A percentile compares a stretch with the other conserved stretches of the same genome.
Evolutionary conservation across 2,888 invertebrate genomes (phyloP).

Genomic region (Agrochola lychnidis): DNA sequence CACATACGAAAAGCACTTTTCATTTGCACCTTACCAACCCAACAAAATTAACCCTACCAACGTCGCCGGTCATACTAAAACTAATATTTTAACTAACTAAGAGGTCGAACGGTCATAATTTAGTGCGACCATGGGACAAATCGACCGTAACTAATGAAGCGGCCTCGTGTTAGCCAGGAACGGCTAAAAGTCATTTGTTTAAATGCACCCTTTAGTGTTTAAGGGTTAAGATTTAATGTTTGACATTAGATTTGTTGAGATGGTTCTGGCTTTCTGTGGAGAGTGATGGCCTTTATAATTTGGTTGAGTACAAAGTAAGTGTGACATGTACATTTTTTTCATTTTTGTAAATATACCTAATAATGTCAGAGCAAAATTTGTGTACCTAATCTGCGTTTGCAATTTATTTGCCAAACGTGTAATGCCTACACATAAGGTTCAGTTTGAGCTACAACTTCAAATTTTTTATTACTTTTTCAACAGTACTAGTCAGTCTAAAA

Average conservation of each 20-base stretch:
- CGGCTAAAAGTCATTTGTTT: slow-evolving; percentile 63
- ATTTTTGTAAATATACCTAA: too few species aligned
- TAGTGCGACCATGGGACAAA: slow-evolving; percentile 80
- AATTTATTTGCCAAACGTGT: too few species aligned
- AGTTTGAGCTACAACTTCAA: too few species aligned
- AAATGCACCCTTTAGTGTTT: slow-evolving; percentile 54
- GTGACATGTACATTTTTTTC: too few species aligned
- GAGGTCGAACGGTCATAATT: slow-evolving; percentile 78
- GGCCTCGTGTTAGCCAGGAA: slow-evolving; percentile 57
- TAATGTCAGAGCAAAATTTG: too few species aligned
- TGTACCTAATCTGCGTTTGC: too few species aligned
- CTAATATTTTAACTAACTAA: slow-evolving; percentile 83
- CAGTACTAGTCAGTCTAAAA: too few species aligned
- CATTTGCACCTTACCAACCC: neutral
- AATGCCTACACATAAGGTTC: too few species aligned
- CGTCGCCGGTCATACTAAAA: slow-evolving; percentile 72
- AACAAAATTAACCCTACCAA: slow-evolving; percentile 65
- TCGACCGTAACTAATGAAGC: slow-evolving; percentile 83
- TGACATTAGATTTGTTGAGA: slow-evolving; percentile 47
- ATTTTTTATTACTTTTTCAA: too few species aligned
- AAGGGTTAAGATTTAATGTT: slow-evolving; percentile 62
- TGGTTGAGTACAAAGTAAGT: neutral
- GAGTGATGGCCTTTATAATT: slow-evolving; percentile 4
- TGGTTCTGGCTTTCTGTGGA: slow-evolving; percentile 20
- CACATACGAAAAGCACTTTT: neutral